Evolutionary conservation across 1,140 invertebrate species (phyloP).

Genomic region (Eueides isabella): DNA sequence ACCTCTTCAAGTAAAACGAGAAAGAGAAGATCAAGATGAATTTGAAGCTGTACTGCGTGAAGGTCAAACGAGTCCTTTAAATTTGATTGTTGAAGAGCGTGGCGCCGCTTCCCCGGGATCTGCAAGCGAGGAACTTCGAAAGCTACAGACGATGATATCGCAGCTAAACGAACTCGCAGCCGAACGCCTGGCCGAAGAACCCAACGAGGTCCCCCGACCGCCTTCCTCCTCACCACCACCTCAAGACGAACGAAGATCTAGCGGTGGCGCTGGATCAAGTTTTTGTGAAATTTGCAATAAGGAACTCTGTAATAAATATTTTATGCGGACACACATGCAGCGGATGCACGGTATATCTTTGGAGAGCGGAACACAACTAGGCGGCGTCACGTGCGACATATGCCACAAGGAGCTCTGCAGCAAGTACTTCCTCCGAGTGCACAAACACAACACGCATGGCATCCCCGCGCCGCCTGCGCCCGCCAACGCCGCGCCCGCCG

Average conservation of each 20-base stretch:
- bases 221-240: conserved; percentile 68
- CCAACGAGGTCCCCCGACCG: conserved; percentile 67
- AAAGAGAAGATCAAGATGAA: conserved; percentile 67
- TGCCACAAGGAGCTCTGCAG: conserved; percentile 98
- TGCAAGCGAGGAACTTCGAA: conserved; percentile 91
- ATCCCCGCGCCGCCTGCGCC: conserved; percentile 86
- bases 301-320: conserved; percentile 99
- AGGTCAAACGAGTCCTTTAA: conserved; percentile 76
- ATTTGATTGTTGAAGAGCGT: conserved; percentile 79
- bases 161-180: conserved; percentile 91
- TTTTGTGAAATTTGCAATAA: conserved; percentile 99
- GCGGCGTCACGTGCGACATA: conserved; percentile 97
- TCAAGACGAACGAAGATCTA: conserved; percentile 79
- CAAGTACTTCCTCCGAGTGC: conserved; percentile 98
- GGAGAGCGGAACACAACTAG: conserved; percentile 94
- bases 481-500: conserved; percentile 79
- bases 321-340: conserved; percentile 99
- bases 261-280: conserved; percentile 84
- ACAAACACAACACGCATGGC: conserved; percentile 99
- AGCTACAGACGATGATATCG: conserved; percentile 95
- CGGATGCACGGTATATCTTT: conserved; percentile 99
- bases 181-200: conserved; percentile 81
- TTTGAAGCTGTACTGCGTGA: conserved; percentile 68
- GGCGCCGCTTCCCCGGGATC: conserved; percentile 80
- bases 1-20: conserved; percentile 72